Conservation (phyloP, 2,797 vertebrate species). For the Pipistrellus pipistrellus region DNA sequence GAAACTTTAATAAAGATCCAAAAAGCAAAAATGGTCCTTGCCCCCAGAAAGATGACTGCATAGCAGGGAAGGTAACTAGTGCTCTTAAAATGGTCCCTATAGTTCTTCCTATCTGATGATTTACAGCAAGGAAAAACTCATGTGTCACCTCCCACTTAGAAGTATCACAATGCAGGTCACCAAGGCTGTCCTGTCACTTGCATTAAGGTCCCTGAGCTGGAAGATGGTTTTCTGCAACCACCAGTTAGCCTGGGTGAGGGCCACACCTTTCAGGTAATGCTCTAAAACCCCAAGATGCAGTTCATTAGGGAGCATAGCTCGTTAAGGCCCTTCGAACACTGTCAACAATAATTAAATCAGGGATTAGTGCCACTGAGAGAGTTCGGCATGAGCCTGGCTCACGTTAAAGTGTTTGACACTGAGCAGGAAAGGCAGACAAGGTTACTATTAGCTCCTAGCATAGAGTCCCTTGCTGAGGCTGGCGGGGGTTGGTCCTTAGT, state of each 20-base stretch:
- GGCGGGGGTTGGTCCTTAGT: not conserved
- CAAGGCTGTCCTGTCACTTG: slow-evolving; percentile 61
- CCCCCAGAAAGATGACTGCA: not conserved
- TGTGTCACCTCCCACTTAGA: slow-evolving; percentile 40
- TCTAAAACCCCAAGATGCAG: slow-evolving; percentile 31
- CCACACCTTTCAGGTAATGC: slow-evolving; percentile 55
- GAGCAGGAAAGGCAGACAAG: slow-evolving; percentile 58
- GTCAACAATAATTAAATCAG: slow-evolving; percentile 81
- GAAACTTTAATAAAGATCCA: not conserved
- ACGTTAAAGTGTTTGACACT: slow-evolving; percentile 56
- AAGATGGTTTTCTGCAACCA: not conserved
- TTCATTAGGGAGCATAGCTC: slow-evolving; percentile 66
- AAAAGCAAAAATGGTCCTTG: not conserved
- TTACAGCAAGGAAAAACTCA: slow-evolving; percentile 50
- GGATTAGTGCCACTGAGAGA: slow-evolving; percentile 78
- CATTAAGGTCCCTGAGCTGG: slow-evolving; percentile 39
- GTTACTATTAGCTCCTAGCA: slow-evolving; percentile 35
- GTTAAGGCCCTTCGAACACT: slow-evolving; percentile 73
- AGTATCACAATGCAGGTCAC: slow-evolving; percentile 19
- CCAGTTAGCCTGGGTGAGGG: slow-evolving; percentile 10
- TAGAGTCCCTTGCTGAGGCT: not conserved
- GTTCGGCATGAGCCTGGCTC: not conserved
- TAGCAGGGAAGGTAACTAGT: not conserved
- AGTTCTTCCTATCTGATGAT: slow-evolving; percentile 28
- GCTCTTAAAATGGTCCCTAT: not conserved